Base-by-base conservation (phyloP, 2,797 vertebrate genomes). In the Acanthopagrus latus region DNA sequence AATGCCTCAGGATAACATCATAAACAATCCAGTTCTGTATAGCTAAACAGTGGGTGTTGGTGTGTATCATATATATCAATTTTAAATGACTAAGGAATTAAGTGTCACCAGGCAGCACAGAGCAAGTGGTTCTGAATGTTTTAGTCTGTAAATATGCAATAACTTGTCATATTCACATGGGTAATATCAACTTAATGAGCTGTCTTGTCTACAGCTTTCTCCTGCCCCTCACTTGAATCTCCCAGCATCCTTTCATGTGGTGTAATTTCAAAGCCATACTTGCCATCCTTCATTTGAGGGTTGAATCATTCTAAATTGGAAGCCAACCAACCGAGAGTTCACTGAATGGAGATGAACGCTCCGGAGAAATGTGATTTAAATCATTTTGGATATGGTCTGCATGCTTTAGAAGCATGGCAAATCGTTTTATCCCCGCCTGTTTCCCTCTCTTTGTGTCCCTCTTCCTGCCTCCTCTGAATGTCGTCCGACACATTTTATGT, bases 231-330 rank as follows among this genome's bases (percentile, higher is more conserved):
- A 72, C 70, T 62, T 43, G 11, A 68, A 18, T 66, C 51, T 54
- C 72, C 73, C 12, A 25, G 58, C 17, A n/a, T 71, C 46, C 47
- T 64, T 71, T 77, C 44, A 48, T 58, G 56, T 60, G 70, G 51
- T n/a, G 12, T 67, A n/a, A 76, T 79, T 72, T 63, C 70, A 70
- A 81, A 71, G 67, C 76, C 23, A 29, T 20, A 43, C 65, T 82
- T 65, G 56, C 66, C 66, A 76, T 59, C 68, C 78, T 74, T 88
- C 74, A 81, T 83, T 88, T 86, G 29, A 72, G 62, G 44, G 51
- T 23, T 80, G 81, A 91, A 80, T 90, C 63, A 83, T 69, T 68
- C 48, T 44, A 78, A 88, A 85, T 78, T 91, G 85, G 74, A 89
- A 74, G 73, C 75, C 67, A 85, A 74, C 76, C 81, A 81, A 76